phyloP scores from a whole-genome alignment of 2,113 vertebrate species.

The Nicator chloris region DNA sequence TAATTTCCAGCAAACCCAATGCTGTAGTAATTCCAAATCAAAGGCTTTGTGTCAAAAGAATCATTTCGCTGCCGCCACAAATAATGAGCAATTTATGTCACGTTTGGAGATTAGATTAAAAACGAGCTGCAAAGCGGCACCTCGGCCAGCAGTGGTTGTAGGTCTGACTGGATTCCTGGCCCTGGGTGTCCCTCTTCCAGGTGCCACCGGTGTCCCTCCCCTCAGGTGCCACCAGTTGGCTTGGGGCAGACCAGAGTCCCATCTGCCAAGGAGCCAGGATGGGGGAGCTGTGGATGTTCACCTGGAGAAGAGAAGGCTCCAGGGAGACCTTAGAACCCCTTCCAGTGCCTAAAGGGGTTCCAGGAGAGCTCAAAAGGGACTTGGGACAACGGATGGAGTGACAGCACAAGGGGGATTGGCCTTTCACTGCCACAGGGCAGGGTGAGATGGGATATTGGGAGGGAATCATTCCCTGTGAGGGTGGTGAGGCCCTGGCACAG shows the following conservation, averaged over 20 bases:
- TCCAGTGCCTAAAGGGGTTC: neutral
- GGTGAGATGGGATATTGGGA: rapidly evolving
- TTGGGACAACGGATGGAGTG: rapidly evolving
- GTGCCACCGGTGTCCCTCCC: neutral
- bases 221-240: rapidly evolving
- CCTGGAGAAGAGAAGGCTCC: neutral
- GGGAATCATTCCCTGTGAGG: neutral
- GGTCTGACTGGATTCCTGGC: neutral
- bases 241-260: no score
- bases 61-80: neutral
- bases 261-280: neutral
- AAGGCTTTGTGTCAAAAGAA: neutral
- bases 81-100: neutral
- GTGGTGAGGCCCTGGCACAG: rapidly evolving
- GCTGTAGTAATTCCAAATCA: neutral
- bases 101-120: neutral
- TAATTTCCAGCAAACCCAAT: neutral
- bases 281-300: neutral
- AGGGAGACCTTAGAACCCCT: neutral
- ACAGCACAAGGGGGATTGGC: neutral
- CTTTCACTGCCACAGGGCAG: neutral
- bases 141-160: rapidly evolving
- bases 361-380: neutral
- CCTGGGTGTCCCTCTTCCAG: neutral
- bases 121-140: rapidly evolving